Evolutionary conservation across 1,140 invertebrate species (phyloP).

Genomic region (Hypothenemus hampei): DNA sequence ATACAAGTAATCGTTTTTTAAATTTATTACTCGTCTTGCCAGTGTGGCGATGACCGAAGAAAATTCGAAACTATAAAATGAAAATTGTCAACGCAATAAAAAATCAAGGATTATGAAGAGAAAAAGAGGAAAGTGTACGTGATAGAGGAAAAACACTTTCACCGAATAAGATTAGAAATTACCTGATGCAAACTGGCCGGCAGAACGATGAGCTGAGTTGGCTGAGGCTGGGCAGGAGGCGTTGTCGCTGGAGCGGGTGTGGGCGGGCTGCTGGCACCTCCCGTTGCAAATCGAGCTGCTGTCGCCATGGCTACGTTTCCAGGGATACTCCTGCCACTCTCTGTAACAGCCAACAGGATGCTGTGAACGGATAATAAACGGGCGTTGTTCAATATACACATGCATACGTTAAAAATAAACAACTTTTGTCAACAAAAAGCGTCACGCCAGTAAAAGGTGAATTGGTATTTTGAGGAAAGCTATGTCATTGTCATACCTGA

Average conservation of each 20-base stretch:
- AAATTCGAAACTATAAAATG: no score
- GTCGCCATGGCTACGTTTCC: slow-evolving; percentile 45
- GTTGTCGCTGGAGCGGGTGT: slow-evolving; percentile 42
- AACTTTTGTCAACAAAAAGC: slow-evolving; percentile 5
- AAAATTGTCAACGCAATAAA: no score
- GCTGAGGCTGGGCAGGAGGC: slow-evolving; percentile 40
- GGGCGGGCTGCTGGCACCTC: slow-evolving; percentile 42
- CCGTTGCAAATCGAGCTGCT: slow-evolving; percentile 45
- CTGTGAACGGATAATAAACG: neutral
- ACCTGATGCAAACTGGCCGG: slow-evolving; percentile 47
- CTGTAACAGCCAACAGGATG: slow-evolving; percentile 35
- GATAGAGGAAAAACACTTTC: slow-evolving; percentile 6
- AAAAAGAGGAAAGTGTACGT: no score
- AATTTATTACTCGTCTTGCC: no score
- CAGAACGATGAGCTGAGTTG: slow-evolving; percentile 45
- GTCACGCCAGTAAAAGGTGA: neutral
- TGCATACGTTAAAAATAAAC: slow-evolving; percentile 3
- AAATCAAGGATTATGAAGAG: no score
- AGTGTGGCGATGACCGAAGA: no score
- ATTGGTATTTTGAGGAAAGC: slow-evolving; percentile 4
- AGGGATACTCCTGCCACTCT: slow-evolving; percentile 40
- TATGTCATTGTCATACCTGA: neutral
- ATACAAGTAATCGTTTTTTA: no score
- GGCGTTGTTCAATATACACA: neutral
- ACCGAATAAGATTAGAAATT: slow-evolving; percentile 27